Conservation (phyloP, 2,888 invertebrate species). For the Cephus pulcher region DNA sequence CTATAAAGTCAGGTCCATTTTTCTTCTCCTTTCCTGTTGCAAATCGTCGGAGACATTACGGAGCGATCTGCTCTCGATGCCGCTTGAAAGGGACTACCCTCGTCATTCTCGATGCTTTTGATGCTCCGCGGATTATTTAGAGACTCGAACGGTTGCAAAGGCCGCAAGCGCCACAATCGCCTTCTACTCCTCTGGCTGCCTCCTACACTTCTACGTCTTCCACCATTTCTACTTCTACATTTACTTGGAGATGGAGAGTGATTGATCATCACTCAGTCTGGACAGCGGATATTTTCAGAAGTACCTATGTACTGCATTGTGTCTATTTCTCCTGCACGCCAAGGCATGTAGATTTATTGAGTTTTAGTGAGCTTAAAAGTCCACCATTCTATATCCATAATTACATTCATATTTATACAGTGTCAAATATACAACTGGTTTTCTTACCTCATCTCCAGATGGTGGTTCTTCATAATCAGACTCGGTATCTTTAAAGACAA, state of each 20-base stretch:
- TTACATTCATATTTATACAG: no score
- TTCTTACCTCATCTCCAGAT: conserved; percentile 44
- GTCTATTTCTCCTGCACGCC: no score
- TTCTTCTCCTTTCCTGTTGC: no score
- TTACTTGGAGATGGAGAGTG: conserved; percentile 31
- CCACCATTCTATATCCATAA: no score
- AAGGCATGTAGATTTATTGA: no score
- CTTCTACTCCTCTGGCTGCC: not conserved
- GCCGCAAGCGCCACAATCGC: no score
- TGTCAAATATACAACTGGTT: no score
- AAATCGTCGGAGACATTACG: not conserved
- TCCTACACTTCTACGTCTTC: conserved; percentile 29
- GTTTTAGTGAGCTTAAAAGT: no score
- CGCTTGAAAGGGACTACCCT: conserved; percentile 10
- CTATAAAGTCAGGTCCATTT: no score
- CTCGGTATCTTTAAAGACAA: conserved; percentile 59
- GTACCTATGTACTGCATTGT: no score
- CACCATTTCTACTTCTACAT: not conserved
- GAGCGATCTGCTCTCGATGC: conserved; percentile 1
- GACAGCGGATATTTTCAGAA: conserved; percentile 34
- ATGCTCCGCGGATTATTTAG: conserved; percentile 25
- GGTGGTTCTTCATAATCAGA: conserved; percentile 63
- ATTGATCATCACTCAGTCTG: conserved; percentile 51
- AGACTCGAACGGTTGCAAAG: conserved; percentile 25
- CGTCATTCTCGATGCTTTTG: conserved; percentile 17